phyloP scores from a whole-genome alignment of 2,888 invertebrate species.

The Rhodophaea formosa region DNA sequence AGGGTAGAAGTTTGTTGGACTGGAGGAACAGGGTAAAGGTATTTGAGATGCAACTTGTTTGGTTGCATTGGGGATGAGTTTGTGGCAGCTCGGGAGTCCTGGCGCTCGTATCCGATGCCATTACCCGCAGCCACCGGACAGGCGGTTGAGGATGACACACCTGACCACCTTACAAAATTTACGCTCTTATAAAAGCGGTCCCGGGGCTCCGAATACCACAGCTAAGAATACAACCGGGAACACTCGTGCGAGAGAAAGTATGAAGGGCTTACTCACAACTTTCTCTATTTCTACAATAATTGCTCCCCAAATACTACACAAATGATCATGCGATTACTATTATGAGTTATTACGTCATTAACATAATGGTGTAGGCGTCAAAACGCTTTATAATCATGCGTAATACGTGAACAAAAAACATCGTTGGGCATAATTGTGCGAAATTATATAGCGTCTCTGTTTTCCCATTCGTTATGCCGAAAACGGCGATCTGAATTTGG shows the following conservation, averaged over 20 bases:
- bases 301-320: not conserved
- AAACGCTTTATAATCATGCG: conserved; percentile 5
- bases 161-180: no score
- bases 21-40: no score
- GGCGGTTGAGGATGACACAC: no score
- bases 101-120: no score
- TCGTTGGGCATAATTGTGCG: conserved; percentile 2
- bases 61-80: no score
- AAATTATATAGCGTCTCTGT: conserved; percentile 5
- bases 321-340: conserved; percentile 1
- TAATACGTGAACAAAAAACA: not conserved
- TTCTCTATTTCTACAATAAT: conserved; percentile 4
- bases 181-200: no score
- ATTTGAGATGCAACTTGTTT: no score
- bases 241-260: not conserved
- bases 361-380: conserved; percentile 9
- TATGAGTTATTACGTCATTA: conserved; percentile 6
- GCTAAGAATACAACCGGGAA: no score
- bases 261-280: not conserved
- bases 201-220: no score
- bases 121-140: no score
- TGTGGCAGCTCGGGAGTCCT: no score
- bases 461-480: not conserved
- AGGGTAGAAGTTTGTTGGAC: no score
- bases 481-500: not conserved